Base-by-base conservation (phyloP, 2,113 vertebrate genomes). In the Pelecanoides urinatrix region DNA sequence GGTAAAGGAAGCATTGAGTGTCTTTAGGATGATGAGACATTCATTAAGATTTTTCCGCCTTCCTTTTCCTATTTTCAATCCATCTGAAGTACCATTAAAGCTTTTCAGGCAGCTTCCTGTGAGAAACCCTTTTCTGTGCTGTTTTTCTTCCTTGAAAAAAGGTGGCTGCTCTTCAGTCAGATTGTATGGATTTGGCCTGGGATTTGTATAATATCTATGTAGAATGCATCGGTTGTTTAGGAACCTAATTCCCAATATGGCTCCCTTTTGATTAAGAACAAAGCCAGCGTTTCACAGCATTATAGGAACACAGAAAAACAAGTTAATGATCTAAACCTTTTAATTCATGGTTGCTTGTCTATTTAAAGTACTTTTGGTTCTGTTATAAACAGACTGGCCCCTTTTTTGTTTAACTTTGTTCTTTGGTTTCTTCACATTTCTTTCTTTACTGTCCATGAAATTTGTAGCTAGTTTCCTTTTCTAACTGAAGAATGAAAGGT, bases 251-350 rank as follows among this genome's bases (percentile, higher is more conserved):
- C 98, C 98, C 97, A 98, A 98, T 97, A 98, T 98, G 98, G 98
- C 97, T 96, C 98, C 97, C 98, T 98, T 98, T 98, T 98, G 97
- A 98, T 98, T 98, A 94, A 92, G 94, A 98, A 99, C 98, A 99
- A 99, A 99, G 98, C 98, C 91, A 97, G 97, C 98, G 70, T 98
- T 98, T 99, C 98, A 97, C 97, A 98, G 98, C 96, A 98, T 98
- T 99, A 98, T 98, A 98, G 98, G 98, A 98, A 98, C 98, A 98
- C 97, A 98, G 98, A 98, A 98, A 98, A 98, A 97, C 98, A 97
- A 98, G 98, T 98, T 99, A 99, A 98, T 98, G 98, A 99, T 99
- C 98, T 99, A 99, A 99, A 99, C 98, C 98, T 98, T 98, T 97
- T 98, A 98, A 98, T 98, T 98, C 98, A 97, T 95, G 97, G 96